These are phyloP conservation scores for Petromus typicus DNA, from an alignment of 2,113 vertebrate species.

Conservation along the genomic window DNA sequence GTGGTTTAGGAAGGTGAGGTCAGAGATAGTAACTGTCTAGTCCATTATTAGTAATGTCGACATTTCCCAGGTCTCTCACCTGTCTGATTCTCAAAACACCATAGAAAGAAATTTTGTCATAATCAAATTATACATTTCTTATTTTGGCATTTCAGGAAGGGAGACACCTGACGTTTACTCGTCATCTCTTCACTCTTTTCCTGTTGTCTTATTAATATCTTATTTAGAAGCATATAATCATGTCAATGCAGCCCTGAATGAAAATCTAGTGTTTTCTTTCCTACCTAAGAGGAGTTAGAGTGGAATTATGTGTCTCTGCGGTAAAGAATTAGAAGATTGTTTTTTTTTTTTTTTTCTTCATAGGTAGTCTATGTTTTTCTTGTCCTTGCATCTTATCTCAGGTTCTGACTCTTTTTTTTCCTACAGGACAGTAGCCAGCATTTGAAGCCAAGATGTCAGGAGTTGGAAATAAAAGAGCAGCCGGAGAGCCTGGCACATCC, in stretches of 20 bases:
- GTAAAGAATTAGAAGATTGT: not conserved
- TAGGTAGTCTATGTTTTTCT: not conserved
- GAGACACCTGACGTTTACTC: not conserved
- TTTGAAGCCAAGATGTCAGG: constrained; percentile 89
- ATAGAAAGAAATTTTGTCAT: not conserved
- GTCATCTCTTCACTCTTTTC: not conserved
- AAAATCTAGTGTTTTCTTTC: not conserved
- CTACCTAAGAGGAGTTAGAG: not conserved
- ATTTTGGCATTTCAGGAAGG: constrained; percentile 18
- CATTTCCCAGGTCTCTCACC: not conserved
- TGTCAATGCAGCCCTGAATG: not conserved
- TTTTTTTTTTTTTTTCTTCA: fast-evolving
- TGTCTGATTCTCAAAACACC: not conserved
- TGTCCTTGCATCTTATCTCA: not conserved
- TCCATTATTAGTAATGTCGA: not conserved
- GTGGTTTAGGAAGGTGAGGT: not conserved
- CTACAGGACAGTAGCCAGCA: not conserved
- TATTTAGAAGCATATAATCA: not conserved
- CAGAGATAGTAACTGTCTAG: not conserved
- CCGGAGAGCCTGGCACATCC: constrained; percentile 89
- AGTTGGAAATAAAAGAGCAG: constrained; percentile 91
- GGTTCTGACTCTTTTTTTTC: not conserved
- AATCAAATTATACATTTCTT: not conserved
- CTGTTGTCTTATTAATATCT: not conserved
- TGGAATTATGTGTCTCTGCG: not conserved